Percentiles rank a stretch among this genome's conserved stretches.
Evolutionary conservation across 2,113 vertebrate genomes (phyloP).

Genomic region (Paradisaea rubra): DNA sequence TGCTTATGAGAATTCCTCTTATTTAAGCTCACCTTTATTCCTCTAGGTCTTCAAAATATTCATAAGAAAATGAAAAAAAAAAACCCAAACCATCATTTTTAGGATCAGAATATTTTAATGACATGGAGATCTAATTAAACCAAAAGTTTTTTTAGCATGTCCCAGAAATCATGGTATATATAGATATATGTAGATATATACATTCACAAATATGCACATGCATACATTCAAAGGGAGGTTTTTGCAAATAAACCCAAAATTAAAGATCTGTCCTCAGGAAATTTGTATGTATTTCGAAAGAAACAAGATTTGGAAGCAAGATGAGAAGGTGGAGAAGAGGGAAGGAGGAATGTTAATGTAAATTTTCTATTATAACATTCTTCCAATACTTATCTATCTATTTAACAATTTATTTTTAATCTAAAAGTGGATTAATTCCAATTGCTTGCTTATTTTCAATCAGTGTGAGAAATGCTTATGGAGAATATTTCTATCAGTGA

Average conservation of each 20-base stretch:
- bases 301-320: neutral
- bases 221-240: neutral
- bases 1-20: neutral
- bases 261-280: neutral
- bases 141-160: neutral
- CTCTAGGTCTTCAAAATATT: neutral
- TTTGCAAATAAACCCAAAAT: neutral
- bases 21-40: neutral
- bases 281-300: neutral
- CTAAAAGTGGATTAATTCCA: neutral
- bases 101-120: neutral
- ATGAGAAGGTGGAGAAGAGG: neutral
- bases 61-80: neutral
- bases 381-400: neutral
- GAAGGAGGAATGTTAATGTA: neutral
- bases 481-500: neutral
- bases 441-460: neutral
- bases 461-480: neutral
- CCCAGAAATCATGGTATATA: neutral
- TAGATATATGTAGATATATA: neutral
- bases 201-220: neutral
- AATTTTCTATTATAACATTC: accelerated
- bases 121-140: neutral
- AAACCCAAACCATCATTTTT: neutral
- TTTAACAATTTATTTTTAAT: neutral